Base-by-base conservation (phyloP, 2,113 vertebrate genomes). In the Lipotes vexillifer region DNA sequence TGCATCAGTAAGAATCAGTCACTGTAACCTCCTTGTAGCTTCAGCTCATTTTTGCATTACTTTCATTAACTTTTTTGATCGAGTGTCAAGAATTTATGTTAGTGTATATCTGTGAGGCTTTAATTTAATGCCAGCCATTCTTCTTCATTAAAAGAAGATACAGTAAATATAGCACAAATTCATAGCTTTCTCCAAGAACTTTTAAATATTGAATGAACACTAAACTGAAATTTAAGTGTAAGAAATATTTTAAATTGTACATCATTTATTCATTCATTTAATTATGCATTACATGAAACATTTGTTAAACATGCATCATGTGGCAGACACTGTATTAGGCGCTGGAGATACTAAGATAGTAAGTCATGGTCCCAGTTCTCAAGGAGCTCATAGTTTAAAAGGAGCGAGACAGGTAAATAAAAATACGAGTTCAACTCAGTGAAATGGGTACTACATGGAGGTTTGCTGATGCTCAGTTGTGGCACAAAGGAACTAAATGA, bases 191-290 rank as follows among this genome's bases (percentile, higher is more conserved):
- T 65, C 52, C n/a, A 90, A 63, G 21, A 81, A 90, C 61, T 85
- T 96, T 88, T 13, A 91, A 89, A 90, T 83, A 65, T 23, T 72
- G 68, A 90, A 38, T 87, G 66, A 49, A 89, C 83, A 85, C 49
- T n/a, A 80, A 68, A 86, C 13, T 86, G 41, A 92, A 94, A 94
- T 92, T 61, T 57, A 94, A 92, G 44, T 77, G 2, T 59, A 78
- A 96, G 72, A 86, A 69, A 63, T 94, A 65, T n/a, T 81, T 57
- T 49, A 66, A 86, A 96, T 59, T 61, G 17, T 18, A 49, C 14
- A 25, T 75, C 38, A 87, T 66, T 85, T 86, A 65, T 89, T 81
- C 72, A 59, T 46, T 75, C 41, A 81, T 36, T 89, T 75, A 85
- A 46, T 49, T 74, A 52, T 89, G 86, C 27, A 82, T 86, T 92